A percentile compares a stretch with the other conserved stretches of the same genome.
These are phyloP conservation scores for Aix galericulata DNA, from an alignment of 2,113 vertebrate genomes.

Conservation along the genomic window DNA sequence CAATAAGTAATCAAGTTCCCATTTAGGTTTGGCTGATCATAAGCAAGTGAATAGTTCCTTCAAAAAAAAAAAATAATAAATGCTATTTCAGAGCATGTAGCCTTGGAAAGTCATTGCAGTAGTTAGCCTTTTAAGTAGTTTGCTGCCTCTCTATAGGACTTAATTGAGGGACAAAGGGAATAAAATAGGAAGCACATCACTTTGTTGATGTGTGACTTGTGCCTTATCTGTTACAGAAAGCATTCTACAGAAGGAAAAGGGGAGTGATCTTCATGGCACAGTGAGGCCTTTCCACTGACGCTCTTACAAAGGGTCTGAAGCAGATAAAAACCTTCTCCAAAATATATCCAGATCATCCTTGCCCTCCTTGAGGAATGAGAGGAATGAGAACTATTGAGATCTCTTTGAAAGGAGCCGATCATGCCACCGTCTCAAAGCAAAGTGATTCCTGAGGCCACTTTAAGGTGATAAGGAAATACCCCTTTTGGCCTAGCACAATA, in stretches of 20 bases:
- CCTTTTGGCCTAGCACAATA: not conserved
- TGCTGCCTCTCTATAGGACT: not conserved
- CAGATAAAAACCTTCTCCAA: not conserved
- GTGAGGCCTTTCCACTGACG: not conserved
- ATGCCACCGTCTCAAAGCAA: not conserved
- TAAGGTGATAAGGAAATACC: not conserved
- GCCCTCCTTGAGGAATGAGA: not conserved
- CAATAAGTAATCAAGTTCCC: not conserved
- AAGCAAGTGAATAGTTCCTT: slow-evolving; percentile 7
- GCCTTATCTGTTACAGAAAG: not conserved
- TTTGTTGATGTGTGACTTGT: not conserved
- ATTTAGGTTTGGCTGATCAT: slow-evolving; percentile 22
- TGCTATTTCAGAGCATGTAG: not conserved
- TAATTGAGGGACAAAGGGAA: slow-evolving; percentile 28
- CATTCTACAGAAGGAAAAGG: not conserved
- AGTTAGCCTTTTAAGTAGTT: not conserved
- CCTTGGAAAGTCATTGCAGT: not conserved
- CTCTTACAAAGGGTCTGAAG: not conserved
- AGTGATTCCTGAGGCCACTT: not conserved
- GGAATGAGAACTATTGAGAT: not conserved
- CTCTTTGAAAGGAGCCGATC: not conserved
- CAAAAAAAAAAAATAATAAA: not conserved
- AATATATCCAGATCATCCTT: not conserved
- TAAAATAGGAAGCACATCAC: not conserved
- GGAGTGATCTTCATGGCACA: not conserved